phyloP scores from a whole-genome alignment of 2,888 invertebrate species.

The Folsomia candida region DNA sequence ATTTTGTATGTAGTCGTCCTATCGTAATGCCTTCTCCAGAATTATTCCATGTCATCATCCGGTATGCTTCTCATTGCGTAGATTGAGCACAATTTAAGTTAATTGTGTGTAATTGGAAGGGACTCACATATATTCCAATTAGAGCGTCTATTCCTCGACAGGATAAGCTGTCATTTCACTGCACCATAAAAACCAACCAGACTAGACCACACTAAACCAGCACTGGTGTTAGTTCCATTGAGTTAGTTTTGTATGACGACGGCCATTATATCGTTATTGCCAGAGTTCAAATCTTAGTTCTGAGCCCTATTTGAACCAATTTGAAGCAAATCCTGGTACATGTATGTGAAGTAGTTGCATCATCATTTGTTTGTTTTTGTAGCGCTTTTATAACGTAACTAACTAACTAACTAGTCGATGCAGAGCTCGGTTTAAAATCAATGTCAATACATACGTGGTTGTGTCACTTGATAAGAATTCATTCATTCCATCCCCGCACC shows the following conservation, averaged over 20 bases:
- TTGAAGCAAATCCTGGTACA: too few relatives aligned
- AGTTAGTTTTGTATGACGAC: too few relatives aligned
- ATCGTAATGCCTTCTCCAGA: not conserved
- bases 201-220: not conserved
- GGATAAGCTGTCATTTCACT: conserved; percentile 34
- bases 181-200: not conserved
- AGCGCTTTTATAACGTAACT: too few relatives aligned
- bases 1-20: too few relatives aligned
- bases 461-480: not conserved
- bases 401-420: too few relatives aligned
- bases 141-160: conserved; percentile 47
- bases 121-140: conserved; percentile 51
- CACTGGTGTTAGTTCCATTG: too few relatives aligned
- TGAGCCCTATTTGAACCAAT: too few relatives aligned
- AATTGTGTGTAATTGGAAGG: conserved; percentile 51
- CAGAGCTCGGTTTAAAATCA: too few relatives aligned
- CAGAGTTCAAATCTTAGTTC: too few relatives aligned
- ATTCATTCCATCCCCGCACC: not conserved
- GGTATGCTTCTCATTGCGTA: conserved; percentile 46
- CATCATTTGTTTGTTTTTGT: too few relatives aligned
- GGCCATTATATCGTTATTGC: too few relatives aligned
- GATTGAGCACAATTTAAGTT: conserved; percentile 50
- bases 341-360: too few relatives aligned
- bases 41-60: conserved; percentile 9
- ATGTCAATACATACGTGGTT: not conserved